Conservation (phyloP, 2,113 vertebrate species). For the Pangasianodon gigas region DNA sequence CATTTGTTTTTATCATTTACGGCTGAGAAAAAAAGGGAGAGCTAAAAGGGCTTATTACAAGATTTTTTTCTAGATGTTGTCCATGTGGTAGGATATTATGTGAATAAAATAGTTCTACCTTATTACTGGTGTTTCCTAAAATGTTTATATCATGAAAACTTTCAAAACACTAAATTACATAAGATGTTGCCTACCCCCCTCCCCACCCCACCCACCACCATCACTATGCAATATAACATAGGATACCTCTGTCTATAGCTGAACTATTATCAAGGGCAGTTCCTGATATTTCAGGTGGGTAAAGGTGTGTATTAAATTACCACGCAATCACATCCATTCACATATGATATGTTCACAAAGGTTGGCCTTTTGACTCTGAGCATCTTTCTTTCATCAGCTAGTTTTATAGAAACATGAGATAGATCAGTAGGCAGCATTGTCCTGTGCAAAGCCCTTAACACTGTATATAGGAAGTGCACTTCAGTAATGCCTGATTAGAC, state of each 20-base stretch:
- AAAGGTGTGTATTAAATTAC: not conserved
- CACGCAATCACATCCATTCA: not conserved
- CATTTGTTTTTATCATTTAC: not conserved
- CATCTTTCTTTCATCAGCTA: conserved; percentile 68
- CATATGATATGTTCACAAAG: not conserved
- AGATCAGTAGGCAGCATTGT: conserved; percentile 57
- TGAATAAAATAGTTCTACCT: not conserved
- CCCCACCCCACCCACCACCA: no score
- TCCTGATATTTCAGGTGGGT: not conserved
- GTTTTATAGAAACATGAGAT: conserved; percentile 73
- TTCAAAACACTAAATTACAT: not conserved
- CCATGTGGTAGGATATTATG: not conserved
- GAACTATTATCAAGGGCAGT: not conserved
- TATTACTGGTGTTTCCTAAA: not conserved
- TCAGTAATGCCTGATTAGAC: conserved; percentile 20
- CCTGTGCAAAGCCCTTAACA: conserved; percentile 65
- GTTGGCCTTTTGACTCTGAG: not conserved
- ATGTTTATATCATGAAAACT: not conserved
- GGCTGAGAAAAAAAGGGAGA: not conserved
- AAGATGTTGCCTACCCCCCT: no score
- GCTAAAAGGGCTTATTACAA: not conserved
- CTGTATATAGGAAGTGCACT: conserved; percentile 44
- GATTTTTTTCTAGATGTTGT: not conserved
- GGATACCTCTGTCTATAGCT: not conserved
- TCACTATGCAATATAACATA: not conserved